Percentiles rank a stretch among this genome's conserved stretches.
Conservation (phyloP, 2,888 invertebrate genomes). For the Ochlodes sylvanus region DNA sequence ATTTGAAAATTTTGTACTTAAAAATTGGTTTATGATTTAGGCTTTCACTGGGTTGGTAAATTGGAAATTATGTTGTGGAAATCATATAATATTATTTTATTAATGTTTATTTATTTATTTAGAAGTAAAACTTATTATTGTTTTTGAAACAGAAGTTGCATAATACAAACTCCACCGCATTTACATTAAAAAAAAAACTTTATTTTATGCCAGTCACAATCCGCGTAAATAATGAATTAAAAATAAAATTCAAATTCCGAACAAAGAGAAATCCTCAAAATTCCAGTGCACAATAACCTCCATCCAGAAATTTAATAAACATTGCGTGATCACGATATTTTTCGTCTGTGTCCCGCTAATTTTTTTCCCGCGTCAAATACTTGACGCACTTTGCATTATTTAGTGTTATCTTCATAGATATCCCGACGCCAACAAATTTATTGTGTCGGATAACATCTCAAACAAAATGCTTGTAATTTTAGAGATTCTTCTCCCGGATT, state of each 20-base stretch:
- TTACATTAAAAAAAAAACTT: no score
- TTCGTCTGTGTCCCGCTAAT: constrained; percentile 31
- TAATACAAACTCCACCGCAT: no score
- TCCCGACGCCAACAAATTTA: constrained; percentile 67
- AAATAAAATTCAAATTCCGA: constrained; percentile 3
- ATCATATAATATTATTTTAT: no score
- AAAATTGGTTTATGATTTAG: no score
- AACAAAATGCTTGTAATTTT: constrained; percentile 74
- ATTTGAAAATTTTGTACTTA: no score
- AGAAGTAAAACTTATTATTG: no score
- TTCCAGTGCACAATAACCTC: constrained; percentile 21
- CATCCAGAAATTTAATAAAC: constrained; percentile 35
- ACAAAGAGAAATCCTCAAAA: constrained; percentile 16
- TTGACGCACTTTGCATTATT: constrained; percentile 47
- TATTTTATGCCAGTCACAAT: neutral
- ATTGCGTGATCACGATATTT: constrained; percentile 20
- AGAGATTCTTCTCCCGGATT: constrained; percentile 59
- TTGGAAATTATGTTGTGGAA: no score
- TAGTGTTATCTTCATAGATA: constrained; percentile 63
- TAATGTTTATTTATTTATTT: no score
- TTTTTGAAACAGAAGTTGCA: no score
- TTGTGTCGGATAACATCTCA: constrained; percentile 65
- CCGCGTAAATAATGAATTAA: neutral
- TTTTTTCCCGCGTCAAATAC: constrained; percentile 50
- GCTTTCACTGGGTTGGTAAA: no score